phyloP scores from a whole-genome alignment of 1,140 invertebrate genomes.

The Zophobas morio region DNA sequence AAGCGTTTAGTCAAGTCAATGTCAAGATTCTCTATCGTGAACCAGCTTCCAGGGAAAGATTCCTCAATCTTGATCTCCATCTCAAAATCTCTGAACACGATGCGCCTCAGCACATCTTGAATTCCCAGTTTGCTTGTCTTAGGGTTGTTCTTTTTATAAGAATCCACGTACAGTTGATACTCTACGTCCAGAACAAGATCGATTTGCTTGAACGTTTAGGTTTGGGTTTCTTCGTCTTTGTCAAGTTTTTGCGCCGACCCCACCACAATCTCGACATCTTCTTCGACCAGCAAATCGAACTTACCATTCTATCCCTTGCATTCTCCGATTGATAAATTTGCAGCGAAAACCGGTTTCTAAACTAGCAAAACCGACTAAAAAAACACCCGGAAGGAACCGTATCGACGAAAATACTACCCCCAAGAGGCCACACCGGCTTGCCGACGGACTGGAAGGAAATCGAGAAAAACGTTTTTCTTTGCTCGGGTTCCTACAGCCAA shows the following conservation, averaged over 20 bases:
- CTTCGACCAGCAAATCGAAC: too few relatives aligned
- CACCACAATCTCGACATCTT: too few relatives aligned
- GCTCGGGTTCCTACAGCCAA: constrained; percentile 53
- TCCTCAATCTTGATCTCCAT: constrained; percentile 61
- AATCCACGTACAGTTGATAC: constrained; percentile 64
- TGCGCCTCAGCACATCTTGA: constrained; percentile 35
- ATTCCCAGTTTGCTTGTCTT: constrained; percentile 54
- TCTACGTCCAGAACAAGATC: constrained; percentile 63
- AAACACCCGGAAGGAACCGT: constrained; percentile 48
- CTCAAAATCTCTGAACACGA: constrained; percentile 51
- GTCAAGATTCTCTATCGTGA: constrained; percentile 51
- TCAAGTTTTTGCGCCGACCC: too few relatives aligned
- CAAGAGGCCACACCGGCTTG: constrained; percentile 58
- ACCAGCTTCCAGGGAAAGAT: constrained; percentile 55
- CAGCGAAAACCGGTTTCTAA: constrained; percentile 48
- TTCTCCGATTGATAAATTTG: constrained; percentile 1
- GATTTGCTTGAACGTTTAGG: constrained; percentile 61
- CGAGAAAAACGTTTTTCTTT: constrained; percentile 50
- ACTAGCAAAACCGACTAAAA: constrained; percentile 58
- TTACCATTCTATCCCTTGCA: too few relatives aligned
- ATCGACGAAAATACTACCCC: constrained; percentile 55
- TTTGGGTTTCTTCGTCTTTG: too few relatives aligned
- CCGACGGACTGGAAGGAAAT: constrained; percentile 47
- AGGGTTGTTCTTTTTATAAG: constrained; percentile 62
- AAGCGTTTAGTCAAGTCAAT: constrained; percentile 59